Base-by-base conservation (phyloP, 2,888 invertebrate genomes). In the Himalopsyche tibetana region DNA sequence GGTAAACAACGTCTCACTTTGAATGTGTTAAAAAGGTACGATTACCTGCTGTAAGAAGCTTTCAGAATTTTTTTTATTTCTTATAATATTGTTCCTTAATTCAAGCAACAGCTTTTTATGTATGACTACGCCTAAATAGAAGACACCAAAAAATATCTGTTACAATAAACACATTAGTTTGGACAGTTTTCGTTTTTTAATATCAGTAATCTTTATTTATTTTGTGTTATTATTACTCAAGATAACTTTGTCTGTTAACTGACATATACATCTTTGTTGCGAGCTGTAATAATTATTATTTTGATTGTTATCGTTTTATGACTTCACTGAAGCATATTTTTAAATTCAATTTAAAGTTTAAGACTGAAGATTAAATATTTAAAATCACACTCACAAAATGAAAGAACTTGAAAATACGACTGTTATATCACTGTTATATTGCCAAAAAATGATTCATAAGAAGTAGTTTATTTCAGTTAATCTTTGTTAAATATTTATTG, bases 81-180 rank as follows among this genome's bases (percentile, higher is more conserved):
- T 74, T 55, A 74, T 74, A 74, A 36, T 83, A 83, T 69, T 45
- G 55, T 74, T 79, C 69, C 74, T 74, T 74, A 74, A 83, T 83
- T 74, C 83, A 83, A 69, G 36, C 51, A 55, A 42, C 45, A 19
- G 28, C 51, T 83, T 74, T 83, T 74, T 83, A 28, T 83, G 28
- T 63, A 63, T 63, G 19, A 19, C 28, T 45, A 28, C 28, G 28
- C 28, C 83, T 83, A 45, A 69, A 83, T 17, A 36, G 74, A 83
- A 83, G 74, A 83, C 83, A 45, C 51, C 55, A 83, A 83, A 74
- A 45, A 83, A 45, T 51, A 51, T 55, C 69, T 83, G 36, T 51
- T 36, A 19, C 38, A 55, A 83, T 83, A 83, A 79, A 83, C 83
- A 83, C 83, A 83, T 83, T 83, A 83, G 83, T 83, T 19, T 19